Evolutionary conservation across 2,113 vertebrate species (phyloP), one percentile per base, ranked within the genome.

Genomic region (Vidua macroura): DNA sequence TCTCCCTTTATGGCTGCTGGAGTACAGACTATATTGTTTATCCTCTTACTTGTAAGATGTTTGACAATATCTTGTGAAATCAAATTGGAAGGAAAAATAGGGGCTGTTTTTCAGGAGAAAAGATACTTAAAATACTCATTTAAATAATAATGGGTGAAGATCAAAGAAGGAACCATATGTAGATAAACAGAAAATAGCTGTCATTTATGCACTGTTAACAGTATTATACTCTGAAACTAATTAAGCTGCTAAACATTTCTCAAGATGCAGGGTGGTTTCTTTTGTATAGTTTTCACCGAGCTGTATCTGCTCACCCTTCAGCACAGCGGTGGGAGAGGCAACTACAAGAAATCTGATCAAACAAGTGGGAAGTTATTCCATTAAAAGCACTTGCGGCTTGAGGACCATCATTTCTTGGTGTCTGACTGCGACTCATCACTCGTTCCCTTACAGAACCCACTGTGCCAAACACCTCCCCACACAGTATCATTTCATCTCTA

Each of bases 181-280:
- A 96, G 92, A 96, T 95, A 92, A 95, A 93, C 70, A 83, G 60
- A 90, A 93, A 91, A 95, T 72, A 93, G 44, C 78, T 94, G 86
- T 94, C 86, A 92, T 88, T 95, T 96, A 93, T 83, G 87, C 79
- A 72, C 55, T 92, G 55, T 70, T 93, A 94, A 90, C 66, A 70
- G 55, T 69, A 96, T 86, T 90, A 84, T 94, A 90, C 48, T 91
- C 83, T 55, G 83, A 83, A 90, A 59, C 74, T 76, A 94, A 83
- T 94, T 84, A 94, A 93, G 94, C 78, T 96, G 92, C 94, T 75
- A 74, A 90, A 88, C 62, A 49, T 93, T 92, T 87, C 69, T 89
- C 63, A 83, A 93, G 80, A 83, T 63, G 46, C 73, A 89, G 86
- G 72, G 62, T 91, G 59, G 64, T 62, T 83, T 88, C 78, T 78